Evolutionary conservation across 35 echinoderm and acorn worm genomes (phyloP).

Genomic region (Acanthaster planci): DNA sequence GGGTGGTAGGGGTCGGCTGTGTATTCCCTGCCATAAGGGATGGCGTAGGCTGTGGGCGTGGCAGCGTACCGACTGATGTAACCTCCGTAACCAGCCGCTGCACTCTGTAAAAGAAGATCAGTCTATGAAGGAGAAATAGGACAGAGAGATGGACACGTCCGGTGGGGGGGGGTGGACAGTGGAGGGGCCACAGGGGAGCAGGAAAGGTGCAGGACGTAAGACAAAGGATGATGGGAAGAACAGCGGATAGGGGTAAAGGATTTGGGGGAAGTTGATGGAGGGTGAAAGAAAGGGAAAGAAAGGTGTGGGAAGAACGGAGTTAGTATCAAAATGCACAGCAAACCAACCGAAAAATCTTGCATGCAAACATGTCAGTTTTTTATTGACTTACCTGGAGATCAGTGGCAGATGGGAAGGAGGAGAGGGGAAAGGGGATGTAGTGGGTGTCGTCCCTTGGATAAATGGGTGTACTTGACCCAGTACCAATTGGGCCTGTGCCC

Average conservation of each 20-base stretch:
- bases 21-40: constrained; percentile 92
- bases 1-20: constrained; percentile 91
- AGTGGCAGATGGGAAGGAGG: too few species aligned
- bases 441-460: too few species aligned
- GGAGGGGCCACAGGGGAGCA: background rate
- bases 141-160: constrained; percentile 19
- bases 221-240: background rate
- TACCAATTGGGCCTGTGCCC: too few species aligned
- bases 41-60: constrained; percentile 87
- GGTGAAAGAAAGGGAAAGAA: constrained; percentile 52
- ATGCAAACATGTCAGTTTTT: constrained; percentile 16
- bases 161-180: background rate
- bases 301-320: constrained; percentile 60
- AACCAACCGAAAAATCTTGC: constrained; percentile 66
- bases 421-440: too few species aligned
- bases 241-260: constrained; percentile 35
- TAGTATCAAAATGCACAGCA: constrained; percentile 84
- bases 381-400: too few species aligned
- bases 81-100: constrained; percentile 77
- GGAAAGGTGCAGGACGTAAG: background rate
- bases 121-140: constrained; percentile 68
- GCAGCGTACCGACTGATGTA: constrained; percentile 94
- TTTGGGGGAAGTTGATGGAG: constrained; percentile 41
- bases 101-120: constrained; percentile 99
- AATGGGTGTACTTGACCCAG: too few species aligned